Base-by-base conservation (phyloP, 2,888 invertebrate species). In the Morpho helenor region DNA sequence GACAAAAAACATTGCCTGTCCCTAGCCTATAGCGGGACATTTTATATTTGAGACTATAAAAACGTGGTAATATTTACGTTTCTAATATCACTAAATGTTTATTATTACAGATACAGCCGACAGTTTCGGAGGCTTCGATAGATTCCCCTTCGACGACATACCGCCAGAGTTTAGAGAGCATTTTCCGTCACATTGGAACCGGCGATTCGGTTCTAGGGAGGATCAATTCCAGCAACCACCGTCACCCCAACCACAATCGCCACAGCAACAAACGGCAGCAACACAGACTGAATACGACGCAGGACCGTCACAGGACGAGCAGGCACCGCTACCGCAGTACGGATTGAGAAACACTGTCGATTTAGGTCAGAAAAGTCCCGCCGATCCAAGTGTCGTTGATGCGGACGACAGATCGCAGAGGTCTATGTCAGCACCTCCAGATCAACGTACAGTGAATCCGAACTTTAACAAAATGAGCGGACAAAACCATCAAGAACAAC, bases 371-470 rank as follows among this genome's bases (percentile, higher is more conserved):
- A 93, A 92, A 73, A 91, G 91, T 68, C 87, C 92, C 70, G 89
- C 89, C 46, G 92, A 92, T 70, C 82, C 88, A 45, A 84, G 87
- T 69, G 63, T 86, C 70, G 85, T 87, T 74, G 87, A 89, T 82
- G 91, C 89, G 47, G 92, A 91, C 64, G 93, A 92, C 76, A 91
- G 95, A 66, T 92, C 91, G 58, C 94, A 94, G 68, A 91, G 96
- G 74, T 95, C 95, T 55, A 94, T 95, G 92, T 96, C 96, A 66
- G 96, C 96, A 40, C 96, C 96, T 41, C 95, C 95, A 56, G 93
- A 93, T 75, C 91, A 83, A 67, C 82, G 87, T 61, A 73, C 78
- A 63, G 71, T 71, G 56, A 75, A 77, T 63, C 75, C 79, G 63
- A 69, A 69, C 56, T 67, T 71, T 31, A 63, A 60, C 70, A 80